Evolutionary conservation across 2,113 vertebrate species (phyloP).

Genomic region (Tyrannus savana): DNA sequence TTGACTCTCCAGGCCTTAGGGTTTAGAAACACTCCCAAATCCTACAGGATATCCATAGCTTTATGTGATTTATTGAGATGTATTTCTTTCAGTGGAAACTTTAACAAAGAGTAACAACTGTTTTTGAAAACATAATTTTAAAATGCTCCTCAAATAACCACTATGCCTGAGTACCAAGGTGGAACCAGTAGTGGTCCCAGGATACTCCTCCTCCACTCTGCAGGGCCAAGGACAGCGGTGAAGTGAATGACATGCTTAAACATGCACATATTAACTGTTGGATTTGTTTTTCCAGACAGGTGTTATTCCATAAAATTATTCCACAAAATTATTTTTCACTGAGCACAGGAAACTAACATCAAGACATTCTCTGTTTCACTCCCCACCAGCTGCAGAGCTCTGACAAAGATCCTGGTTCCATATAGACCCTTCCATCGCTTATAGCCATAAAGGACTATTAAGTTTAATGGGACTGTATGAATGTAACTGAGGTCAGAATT

Average conservation of each 20-base stretch:
- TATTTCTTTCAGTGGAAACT: background rate
- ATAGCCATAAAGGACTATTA: background rate
- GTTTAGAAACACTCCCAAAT: background rate
- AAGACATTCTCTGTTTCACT: background rate
- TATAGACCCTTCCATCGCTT: background rate
- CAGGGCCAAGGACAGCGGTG: rapidly evolving
- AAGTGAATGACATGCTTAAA: background rate
- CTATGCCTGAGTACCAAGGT: background rate
- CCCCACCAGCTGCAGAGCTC: background rate
- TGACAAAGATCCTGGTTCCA: background rate
- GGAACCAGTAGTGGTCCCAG: background rate
- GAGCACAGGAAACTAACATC: background rate
- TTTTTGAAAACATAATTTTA: background rate
- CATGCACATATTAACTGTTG: rapidly evolving
- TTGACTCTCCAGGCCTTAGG: background rate
- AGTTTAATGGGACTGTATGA: background rate
- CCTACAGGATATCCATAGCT: background rate
- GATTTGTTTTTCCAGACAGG: background rate
- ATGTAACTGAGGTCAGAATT: background rate
- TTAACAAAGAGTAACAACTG: background rate
- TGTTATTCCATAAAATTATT: background rate
- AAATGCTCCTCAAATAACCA: rapidly evolving
- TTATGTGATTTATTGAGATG: background rate
- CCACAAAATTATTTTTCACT: background rate
- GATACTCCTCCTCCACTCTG: rapidly evolving